phyloP scores from a whole-genome alignment of 2,888 invertebrate genomes.

The Ophraella communa region DNA sequence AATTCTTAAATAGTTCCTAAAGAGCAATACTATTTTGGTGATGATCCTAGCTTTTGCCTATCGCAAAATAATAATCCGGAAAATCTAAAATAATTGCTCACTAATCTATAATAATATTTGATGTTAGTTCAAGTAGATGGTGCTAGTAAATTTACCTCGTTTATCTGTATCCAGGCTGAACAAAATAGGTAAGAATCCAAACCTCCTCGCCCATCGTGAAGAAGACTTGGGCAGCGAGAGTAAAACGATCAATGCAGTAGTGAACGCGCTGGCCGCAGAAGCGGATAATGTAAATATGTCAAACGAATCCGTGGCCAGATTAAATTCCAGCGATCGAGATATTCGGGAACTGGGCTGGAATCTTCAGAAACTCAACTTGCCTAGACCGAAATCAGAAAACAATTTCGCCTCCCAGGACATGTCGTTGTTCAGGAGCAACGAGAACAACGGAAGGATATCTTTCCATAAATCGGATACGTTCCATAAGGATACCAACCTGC shows the following conservation, averaged over 20 bases:
- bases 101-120: conserved; percentile 17
- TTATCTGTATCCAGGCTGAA: conserved; percentile 70
- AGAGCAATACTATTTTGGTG: too few species aligned
- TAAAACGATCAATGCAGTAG: conserved; percentile 90
- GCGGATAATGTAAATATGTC: conserved; percentile 84
- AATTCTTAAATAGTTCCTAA: too few species aligned
- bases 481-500: conserved; percentile 70
- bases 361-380: conserved; percentile 73
- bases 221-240: conserved; percentile 73
- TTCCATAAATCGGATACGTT: conserved; percentile 84
- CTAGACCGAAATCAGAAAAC: conserved; percentile 83
- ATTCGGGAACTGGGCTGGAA: conserved; percentile 68
- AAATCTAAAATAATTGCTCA: too few species aligned
- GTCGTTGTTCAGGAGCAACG: conserved; percentile 67
- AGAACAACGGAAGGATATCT: conserved; percentile 65
- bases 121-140: conserved; percentile 3
- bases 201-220: conserved; percentile 83
- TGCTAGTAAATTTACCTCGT: background rate
- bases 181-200: conserved; percentile 98
- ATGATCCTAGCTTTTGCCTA: too few species aligned
- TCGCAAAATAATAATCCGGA: background rate
- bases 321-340: conserved; percentile 57
- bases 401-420: conserved; percentile 75
- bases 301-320: conserved; percentile 70
- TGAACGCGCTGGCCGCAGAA: conserved; percentile 90